These are phyloP conservation scores for Megastigmus dorsalis DNA, from an alignment of 2,888 invertebrate species.

Conservation along the genomic window DNA sequence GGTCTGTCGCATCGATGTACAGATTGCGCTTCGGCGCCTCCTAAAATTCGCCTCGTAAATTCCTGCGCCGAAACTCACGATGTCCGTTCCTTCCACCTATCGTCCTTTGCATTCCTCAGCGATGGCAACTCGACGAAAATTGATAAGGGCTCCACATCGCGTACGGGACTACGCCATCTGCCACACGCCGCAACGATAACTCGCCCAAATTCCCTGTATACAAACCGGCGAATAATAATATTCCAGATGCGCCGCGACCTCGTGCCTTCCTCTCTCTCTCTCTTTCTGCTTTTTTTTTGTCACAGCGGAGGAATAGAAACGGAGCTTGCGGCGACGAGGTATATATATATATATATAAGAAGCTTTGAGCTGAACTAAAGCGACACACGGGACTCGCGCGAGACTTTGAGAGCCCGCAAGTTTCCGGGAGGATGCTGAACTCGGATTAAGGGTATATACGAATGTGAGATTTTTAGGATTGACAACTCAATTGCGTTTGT, in stretches of 20 bases:
- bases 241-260: not conserved
- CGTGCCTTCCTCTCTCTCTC: not conserved
- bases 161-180: conserved; percentile 25
- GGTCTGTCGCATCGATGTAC: no score
- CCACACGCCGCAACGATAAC: conserved; percentile 21
- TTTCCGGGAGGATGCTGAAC: no score
- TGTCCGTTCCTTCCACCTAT: not conserved
- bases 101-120: not conserved
- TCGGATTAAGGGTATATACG: no score
- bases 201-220: not conserved
- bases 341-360: no score
- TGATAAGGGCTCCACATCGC: conserved; percentile 18
- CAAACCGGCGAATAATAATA: conserved; percentile 25
- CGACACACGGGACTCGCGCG: no score
- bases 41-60: conserved; percentile 16
- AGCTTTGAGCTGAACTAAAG: no score
- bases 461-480: no score
- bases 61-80: conserved; percentile 15
- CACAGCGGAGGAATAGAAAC: no score
- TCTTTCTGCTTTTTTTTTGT: not conserved
- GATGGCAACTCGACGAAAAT: not conserved
- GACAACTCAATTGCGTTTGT: no score
- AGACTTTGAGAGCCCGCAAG: no score
- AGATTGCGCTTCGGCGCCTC: no score
- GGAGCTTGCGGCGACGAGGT: no score